Conservation (phyloP, 2,888 invertebrate genomes). For the Heterodera filipjevi region DNA sequence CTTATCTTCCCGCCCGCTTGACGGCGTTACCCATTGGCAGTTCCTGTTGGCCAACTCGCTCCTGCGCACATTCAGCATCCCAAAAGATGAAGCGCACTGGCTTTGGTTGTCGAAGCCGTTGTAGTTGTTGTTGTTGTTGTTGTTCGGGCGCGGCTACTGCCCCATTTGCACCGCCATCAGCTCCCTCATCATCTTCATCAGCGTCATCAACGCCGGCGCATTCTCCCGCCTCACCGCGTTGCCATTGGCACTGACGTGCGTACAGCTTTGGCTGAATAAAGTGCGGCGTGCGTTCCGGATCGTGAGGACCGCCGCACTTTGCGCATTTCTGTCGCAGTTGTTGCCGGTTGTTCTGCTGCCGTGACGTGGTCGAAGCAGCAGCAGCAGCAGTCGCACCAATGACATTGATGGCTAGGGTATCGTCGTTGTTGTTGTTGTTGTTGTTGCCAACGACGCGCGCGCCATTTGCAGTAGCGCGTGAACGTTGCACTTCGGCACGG, state of each 20-base stretch:
- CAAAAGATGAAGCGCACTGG: background rate
- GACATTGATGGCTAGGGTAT: background rate
- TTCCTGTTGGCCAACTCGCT: background rate
- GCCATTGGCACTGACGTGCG: background rate
- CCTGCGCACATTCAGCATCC: constrained; percentile 6
- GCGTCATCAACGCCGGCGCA: background rate
- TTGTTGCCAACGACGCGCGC: no score
- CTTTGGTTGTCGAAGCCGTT: background rate
- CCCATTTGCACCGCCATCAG: background rate
- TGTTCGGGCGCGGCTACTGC: background rate
- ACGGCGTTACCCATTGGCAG: no score
- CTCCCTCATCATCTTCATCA: no score
- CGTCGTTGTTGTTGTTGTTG: background rate
- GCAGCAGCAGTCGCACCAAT: no score
- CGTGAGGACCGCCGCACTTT: background rate
- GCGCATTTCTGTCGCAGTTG: background rate
- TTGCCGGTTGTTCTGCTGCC: no score
- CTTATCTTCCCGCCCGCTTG: no score
- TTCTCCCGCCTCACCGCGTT: background rate
- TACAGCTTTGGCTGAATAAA: background rate
- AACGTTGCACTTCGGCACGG: background rate
- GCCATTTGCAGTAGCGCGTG: no score
- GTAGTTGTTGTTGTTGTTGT: no score
- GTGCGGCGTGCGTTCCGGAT: background rate
- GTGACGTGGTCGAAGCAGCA: no score